phyloP scores from a whole-genome alignment of 2,113 vertebrate genomes.

The Micronisus gabar region DNA sequence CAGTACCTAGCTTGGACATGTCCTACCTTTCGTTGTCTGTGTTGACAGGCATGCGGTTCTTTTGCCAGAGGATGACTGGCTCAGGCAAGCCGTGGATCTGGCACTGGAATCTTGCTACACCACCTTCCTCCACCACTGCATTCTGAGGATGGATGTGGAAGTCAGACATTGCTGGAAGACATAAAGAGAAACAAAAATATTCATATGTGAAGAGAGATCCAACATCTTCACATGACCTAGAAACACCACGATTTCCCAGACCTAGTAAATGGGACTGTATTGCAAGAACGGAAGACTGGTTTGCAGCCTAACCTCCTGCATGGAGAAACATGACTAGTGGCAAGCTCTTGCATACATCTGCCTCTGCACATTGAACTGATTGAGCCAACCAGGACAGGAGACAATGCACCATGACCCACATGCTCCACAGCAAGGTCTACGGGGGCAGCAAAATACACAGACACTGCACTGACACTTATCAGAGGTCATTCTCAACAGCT shows the following conservation, averaged over 20 bases:
- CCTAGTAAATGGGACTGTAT: background rate
- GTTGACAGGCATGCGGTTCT: conserved; percentile 84
- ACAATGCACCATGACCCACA: background rate
- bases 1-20: background rate
- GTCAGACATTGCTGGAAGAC: conserved; percentile 86
- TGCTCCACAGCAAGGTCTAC: background rate
- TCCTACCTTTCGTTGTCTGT: conserved; percentile 87
- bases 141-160: conserved; percentile 93
- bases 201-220: background rate
- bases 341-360: background rate
- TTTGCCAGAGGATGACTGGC: conserved; percentile 94
- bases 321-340: background rate
- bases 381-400: background rate
- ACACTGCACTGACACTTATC: too few species aligned
- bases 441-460: fast-evolving
- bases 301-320: background rate
- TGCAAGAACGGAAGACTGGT: background rate
- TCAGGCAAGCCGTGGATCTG: conserved; percentile 95
- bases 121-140: conserved; percentile 84
- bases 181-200: background rate
- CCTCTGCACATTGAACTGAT: background rate
- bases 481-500: background rate
- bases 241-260: background rate
- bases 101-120: conserved; percentile 94
- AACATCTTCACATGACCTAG: background rate